phyloP scores from a whole-genome alignment of 2,113 vertebrate genomes.

The Esox niger region DNA sequence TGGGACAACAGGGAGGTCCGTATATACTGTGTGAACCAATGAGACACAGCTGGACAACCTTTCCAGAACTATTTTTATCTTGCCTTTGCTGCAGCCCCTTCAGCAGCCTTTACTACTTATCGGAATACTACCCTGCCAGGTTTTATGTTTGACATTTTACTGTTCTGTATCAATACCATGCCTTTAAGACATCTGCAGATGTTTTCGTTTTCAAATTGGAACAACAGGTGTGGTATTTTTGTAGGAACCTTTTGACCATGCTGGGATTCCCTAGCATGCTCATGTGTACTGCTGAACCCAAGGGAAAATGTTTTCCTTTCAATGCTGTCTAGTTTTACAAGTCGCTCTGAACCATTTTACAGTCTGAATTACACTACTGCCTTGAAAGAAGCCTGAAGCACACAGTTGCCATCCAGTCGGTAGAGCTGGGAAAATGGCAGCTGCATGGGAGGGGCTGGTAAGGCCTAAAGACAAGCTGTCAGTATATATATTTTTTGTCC shows the following conservation, averaged over 20 bases:
- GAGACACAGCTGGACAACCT: constrained; percentile 24
- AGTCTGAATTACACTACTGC: constrained; percentile 17
- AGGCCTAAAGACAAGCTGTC: constrained; percentile 8
- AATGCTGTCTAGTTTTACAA: constrained; percentile 4
- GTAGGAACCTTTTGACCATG: neutral
- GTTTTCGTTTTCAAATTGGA: neutral
- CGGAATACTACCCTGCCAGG: neutral
- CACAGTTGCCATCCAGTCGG: constrained; percentile 22
- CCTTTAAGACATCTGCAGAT: neutral
- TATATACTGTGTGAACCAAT: constrained; percentile 15
- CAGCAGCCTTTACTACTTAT: neutral
- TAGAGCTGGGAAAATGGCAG: constrained; percentile 15
- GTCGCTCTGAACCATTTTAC: neutral
- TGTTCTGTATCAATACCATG: no score
- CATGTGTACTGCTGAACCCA: neutral
- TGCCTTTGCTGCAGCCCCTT: neutral
- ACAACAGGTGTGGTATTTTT: neutral
- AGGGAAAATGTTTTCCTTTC: no score
- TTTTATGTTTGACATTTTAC: no score
- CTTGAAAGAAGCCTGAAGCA: constrained; percentile 36
- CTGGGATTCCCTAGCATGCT: neutral
- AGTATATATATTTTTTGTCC: neutral
- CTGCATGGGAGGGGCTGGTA: constrained; percentile 23
- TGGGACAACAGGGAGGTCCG: constrained; percentile 4
- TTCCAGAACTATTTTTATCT: constrained; percentile 7